Base-by-base conservation (phyloP, 2,888 invertebrate genomes). In the Drosophila bunnanda region DNA sequence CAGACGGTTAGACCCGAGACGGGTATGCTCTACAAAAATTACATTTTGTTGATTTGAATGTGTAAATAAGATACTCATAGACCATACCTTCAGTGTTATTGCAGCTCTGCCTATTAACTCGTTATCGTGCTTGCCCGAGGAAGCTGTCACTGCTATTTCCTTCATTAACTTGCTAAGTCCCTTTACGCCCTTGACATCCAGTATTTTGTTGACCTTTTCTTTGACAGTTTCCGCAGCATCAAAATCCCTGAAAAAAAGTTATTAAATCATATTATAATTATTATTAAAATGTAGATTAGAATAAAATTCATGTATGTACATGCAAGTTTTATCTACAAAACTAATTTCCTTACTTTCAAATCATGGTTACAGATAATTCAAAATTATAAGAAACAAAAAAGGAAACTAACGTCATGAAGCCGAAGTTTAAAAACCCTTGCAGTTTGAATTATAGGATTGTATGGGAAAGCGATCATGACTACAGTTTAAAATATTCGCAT, bases 91-190 rank as follows among this genome's bases (percentile, higher is more conserved):
- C 6, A 99, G 93, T 15, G 96, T 95, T 88, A 99, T 95, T 90
- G 95, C 95, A 46, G 97, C 95, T 69, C 95, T 96, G 1, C 99
- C 99, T 69, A 99, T 96, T 65, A 99, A 95, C 93, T 99, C 99
- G 91, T 99, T 99, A 80, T 98, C 96, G 92, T 96, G 97, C 93
- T 96, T 98, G 76, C 99, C 96, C 1, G 98, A 98, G 0, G 98
- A 97, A 4, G 98, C 99, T 0, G 99, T 98, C 17, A 98, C 95
- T 0, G 97, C 97, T 66, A 97, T 96, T 93, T 97, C 97, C 90
- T 97, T 97, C 93, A 97, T 95, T 38, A 97, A 92, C 91, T 97
- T 97, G 34, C 96, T 94, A 20, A 97, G 93, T 0, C 97, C 97
- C 90, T 95, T 95, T 0, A 97, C 95, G 1, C 97, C 97, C 93